A percentile compares a stretch with the other conserved stretches of the same genome.
Conservation (phyloP, 23 tunicate species). For the Trididemnum miniatum region DNA sequence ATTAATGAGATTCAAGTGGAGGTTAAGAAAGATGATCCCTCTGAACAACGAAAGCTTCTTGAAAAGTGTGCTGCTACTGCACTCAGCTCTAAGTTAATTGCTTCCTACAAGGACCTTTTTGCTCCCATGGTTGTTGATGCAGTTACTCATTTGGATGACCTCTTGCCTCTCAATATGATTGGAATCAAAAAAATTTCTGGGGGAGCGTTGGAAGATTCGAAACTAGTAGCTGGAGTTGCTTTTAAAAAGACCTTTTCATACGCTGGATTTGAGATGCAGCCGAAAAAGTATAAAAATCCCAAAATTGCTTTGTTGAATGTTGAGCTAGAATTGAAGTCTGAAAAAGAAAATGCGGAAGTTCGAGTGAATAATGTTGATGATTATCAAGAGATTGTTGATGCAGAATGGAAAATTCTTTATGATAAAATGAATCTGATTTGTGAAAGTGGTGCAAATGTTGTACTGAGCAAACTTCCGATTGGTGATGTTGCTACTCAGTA, state of each 20-base stretch:
- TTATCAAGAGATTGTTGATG: slow-evolving; percentile 98
- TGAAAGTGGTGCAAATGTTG: slow-evolving; percentile 97
- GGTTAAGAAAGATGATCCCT: slow-evolving; percentile 70
- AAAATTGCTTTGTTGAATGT: slow-evolving; percentile 93
- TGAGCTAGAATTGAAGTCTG: slow-evolving; percentile 95
- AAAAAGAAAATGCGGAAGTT: slow-evolving; percentile 98
- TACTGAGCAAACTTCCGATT: slow-evolving; percentile 88
- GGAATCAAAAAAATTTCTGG: slow-evolving; percentile 98
- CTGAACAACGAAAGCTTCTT: slow-evolving; percentile 68
- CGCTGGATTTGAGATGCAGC: slow-evolving; percentile 99
- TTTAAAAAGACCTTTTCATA: slow-evolving; percentile 97
- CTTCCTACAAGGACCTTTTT: slow-evolving; percentile 88
- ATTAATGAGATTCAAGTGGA: slow-evolving; percentile 88
- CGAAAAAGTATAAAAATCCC: slow-evolving; percentile 87
- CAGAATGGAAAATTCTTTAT: slow-evolving; percentile 97
- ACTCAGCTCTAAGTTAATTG: slow-evolving; percentile 86
- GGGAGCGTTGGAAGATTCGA: slow-evolving; percentile 91
- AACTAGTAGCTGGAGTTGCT: slow-evolving; percentile 95
- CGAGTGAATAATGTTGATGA: slow-evolving; percentile 92
- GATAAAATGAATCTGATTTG: slow-evolving; percentile 86
- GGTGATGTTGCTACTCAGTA: slow-evolving; percentile 99
- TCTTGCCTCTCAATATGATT: slow-evolving; percentile 95
- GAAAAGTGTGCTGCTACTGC: slow-evolving; percentile 97
- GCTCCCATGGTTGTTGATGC: slow-evolving; percentile 99
- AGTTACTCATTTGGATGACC: slow-evolving; percentile 79